Evolutionary conservation across 2,797 vertebrate genomes (phyloP), one percentile per base, ranked within the genome.

Genomic region (Halcyon badia): DNA sequence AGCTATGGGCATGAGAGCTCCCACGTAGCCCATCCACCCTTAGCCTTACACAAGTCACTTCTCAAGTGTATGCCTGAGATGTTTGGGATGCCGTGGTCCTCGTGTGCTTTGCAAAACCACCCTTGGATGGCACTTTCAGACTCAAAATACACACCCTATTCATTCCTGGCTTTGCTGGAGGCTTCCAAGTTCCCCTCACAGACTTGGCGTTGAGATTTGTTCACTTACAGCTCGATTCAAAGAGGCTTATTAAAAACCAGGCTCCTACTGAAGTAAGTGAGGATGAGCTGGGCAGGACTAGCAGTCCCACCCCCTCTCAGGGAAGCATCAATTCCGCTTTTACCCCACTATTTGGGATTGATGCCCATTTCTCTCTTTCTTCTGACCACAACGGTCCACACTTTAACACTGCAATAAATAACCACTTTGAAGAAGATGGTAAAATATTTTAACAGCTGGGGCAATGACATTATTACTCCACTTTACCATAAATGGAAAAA

Each of bases 391-490:
- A 69, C 0, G 1, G 22, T 44, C 66, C 81, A n/a, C 17, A 88
- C 70, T 95, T 89, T 39, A 81, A 68, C 16, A 10, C 35, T 71
- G 25, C 31, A 89, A 82, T 86, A 96, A 91, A 82, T 82, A 79
- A 66, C 25, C 25, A 22, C 18, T 86, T 88, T 86, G 35, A 89
- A 90, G 73, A 44, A 95, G 51, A 82, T 42, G 58, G 92, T 57
- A 44, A 91, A 90, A 76, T 94, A 90, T 73, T 95, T 94, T 73
- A 96, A 82, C 66, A 95, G 85, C 82, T 86, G 66, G 61, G 44
- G 44, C 33, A 93, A 51, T 76, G 35, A 58, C 62, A 62, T 90
- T 84, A 77, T 80, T 83, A 66, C 33, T 95, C 2, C 19, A 51
- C 61, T 94, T 88, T 20, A 79, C 77, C 3, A 1, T 90, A 95